Base-by-base conservation (phyloP, 1,140 invertebrate genomes). In the Asbolus verrucosus region DNA sequence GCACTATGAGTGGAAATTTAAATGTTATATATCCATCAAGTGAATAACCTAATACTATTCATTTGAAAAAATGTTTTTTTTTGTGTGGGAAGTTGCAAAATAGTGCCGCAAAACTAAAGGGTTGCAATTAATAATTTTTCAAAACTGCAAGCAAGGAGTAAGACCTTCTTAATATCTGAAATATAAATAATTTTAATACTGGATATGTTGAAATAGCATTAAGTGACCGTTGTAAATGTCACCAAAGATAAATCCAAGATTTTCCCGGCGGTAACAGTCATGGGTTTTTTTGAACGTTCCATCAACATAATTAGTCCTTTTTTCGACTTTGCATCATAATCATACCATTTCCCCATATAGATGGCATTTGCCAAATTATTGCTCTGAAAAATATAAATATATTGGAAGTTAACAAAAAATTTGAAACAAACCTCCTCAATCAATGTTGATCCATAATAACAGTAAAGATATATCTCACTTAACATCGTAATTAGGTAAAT, bases 111-210 rank as follows among this genome's bases (percentile, higher is more conserved):
- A n/a, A n/a, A n/a, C 27, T 30, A 8, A 30, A 63, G 16, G 6
- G 36, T n/a, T 6, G 60, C 30, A n/a, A n/a, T n/a, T n/a, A n/a
- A n/a, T n/a, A 27, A 66, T n/a, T n/a, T n/a, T n/a, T n/a, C n/a
- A n/a, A n/a, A n/a, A n/a, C n/a, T n/a, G n/a, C n/a, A n/a, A n/a
- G 27, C 1, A 30, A 30, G 6, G 65, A 66, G 31, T 66, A 66
- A n/a, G 65, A 46, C 16, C 41, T 3, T 15, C 39, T 43, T 11
- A 66, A 30, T 31, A 66, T 50, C 65, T 66, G 18, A 31, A 66
- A 46, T 3, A 21, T 6, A 19, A 9, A 19, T 8, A 18, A 18
- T 18, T 30, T 5, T 30, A n/a, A n/a, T n/a, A n/a, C n/a, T n/a
- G n/a, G n/a, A n/a, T n/a, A n/a, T 30, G 4, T 30, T 30, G 4